Evolutionary conservation across 2,113 vertebrate genomes (phyloP).

Genomic region (Cryptotis parvus): DNA sequence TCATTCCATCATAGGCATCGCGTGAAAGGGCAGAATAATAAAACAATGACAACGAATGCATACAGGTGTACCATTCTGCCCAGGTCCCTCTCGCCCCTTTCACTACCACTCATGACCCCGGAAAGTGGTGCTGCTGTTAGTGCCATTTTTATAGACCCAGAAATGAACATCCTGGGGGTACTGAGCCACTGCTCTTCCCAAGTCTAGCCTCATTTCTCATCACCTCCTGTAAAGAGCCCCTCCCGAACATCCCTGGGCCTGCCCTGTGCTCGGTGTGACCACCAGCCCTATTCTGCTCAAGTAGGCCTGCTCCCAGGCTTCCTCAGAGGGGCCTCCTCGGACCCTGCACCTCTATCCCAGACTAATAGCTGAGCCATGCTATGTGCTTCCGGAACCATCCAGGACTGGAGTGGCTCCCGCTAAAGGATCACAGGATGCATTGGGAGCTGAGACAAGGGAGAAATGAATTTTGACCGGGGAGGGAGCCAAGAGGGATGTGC

Average conservation of each 20-base stretch:
- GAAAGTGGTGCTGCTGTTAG: background rate
- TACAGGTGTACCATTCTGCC: accelerated
- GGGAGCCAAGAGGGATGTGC: background rate
- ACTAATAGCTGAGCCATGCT: accelerated
- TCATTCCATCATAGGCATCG: background rate
- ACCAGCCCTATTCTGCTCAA: background rate
- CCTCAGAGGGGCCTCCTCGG: too few relatives aligned
- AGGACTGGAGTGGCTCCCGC: background rate
- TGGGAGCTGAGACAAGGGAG: background rate
- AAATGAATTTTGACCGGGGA: background rate
- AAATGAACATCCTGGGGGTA: background rate
- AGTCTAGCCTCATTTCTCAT: background rate
- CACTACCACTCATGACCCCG: accelerated
- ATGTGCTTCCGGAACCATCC: too few relatives aligned
- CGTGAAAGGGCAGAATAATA: accelerated
- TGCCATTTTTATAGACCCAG: background rate
- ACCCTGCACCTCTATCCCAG: too few relatives aligned
- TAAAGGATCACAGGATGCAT: too few relatives aligned
- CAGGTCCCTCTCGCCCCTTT: background rate
- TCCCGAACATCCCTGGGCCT: accelerated
- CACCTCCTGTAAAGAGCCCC: background rate
- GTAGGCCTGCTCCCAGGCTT: background rate
- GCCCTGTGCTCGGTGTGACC: accelerated
- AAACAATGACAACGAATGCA: background rate
- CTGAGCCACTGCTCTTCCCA: background rate